Evolutionary conservation across 1,140 invertebrate species (phyloP), one percentile per base, ranked within the genome.

Genomic region (Microplitis demolitor): DNA sequence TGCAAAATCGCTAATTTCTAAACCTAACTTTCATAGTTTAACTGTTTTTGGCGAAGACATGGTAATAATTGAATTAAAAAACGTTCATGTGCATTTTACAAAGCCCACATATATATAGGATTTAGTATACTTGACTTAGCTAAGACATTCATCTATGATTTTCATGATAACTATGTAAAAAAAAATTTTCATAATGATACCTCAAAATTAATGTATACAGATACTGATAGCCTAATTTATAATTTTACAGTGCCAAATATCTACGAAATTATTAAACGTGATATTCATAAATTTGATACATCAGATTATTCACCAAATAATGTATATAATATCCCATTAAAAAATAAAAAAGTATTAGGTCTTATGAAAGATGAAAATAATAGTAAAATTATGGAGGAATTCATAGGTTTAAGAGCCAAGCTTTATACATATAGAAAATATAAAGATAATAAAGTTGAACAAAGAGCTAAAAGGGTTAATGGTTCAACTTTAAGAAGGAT

Each of bases 1-100:
- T 69, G 78, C 77, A 33, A 67, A 80, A 78, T 76, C 78, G 45
- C 73, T 83, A 31, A 84, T 87, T 56, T 75, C 81, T n/a, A 81
- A 83, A 79, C 83, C 83, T 5, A 79, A 84, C 74, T 88, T 87
- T 75, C 78, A 86, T 72, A 78, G 77, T 66, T 33, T 71, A 9
- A 68, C 71, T 37, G 75, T 84, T 74, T 84, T 84, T 79, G 78
- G 75, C 66, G 79, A 86, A 77, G 78, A 86, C 76, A 75, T 87
- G 33, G 73, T 83, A 78, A 85, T 80, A 74, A 63, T 63, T 4
- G 61, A 63, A 37, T 11, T 34, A 34, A 39, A 37, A 9, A 33
- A 9, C 5, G 33, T 34, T n/a, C 3, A 63, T 11, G 14, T 63
- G 3, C 2, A 37, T n/a, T 63, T 63, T 37, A 63, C 34, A 5